These are phyloP conservation scores for Amphipoea lucens DNA, from an alignment of 2,888 invertebrate genomes.

Conservation along the genomic window DNA sequence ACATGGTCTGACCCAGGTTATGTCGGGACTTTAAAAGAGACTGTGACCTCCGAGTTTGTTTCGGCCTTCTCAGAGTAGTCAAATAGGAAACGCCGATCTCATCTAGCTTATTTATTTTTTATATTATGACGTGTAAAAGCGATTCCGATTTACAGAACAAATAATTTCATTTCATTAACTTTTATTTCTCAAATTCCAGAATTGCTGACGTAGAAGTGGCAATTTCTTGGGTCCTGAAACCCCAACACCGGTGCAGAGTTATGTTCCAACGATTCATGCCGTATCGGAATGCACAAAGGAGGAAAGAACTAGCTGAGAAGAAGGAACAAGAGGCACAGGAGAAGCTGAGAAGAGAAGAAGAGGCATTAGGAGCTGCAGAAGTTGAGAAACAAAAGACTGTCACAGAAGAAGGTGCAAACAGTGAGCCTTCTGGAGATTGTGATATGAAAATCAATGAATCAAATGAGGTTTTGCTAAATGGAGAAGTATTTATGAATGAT, in stretches of 20 bases:
- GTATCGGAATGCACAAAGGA: conserved; percentile 84
- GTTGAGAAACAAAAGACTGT: not conserved
- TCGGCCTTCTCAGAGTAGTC: not conserved
- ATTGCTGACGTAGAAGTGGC: conserved; percentile 87
- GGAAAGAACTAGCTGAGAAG: conserved; percentile 82
- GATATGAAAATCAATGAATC: not conserved
- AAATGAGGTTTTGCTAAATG: not conserved
- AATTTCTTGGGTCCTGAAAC: conserved; percentile 88
- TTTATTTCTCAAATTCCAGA: conserved; percentile 73
- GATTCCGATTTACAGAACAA: not conserved
- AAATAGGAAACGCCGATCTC: not conserved
- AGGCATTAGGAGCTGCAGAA: conserved; percentile 30
- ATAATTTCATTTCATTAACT: not conserved
- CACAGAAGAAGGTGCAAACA: not conserved
- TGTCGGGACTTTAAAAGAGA: not conserved
- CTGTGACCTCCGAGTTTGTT: not conserved
- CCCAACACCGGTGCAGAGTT: conserved; percentile 86
- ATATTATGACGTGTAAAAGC: not conserved
- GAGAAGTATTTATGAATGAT: conserved; percentile 5
- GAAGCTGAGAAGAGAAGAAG: conserved; percentile 46
- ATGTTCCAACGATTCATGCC: conserved; percentile 89
- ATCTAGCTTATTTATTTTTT: not conserved
- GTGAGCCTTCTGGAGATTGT: not conserved
- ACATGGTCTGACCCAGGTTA: not conserved
- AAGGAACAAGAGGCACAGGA: conserved; percentile 73